Conservation (phyloP, 2,888 invertebrate genomes). For the Unio delphinus region DNA sequence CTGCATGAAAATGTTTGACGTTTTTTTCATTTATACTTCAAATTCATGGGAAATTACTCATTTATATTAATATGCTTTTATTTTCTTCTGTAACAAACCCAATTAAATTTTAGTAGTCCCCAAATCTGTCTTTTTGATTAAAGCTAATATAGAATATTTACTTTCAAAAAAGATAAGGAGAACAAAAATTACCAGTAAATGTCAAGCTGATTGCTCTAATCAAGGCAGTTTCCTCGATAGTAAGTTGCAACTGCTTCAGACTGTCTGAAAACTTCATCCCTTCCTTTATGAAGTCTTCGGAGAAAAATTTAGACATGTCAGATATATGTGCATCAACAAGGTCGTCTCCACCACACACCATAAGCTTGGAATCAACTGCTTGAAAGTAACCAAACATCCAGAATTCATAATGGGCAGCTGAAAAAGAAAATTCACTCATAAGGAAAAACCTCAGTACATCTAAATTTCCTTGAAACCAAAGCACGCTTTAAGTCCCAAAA, state of each 20-base stretch:
- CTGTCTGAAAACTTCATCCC: conserved; percentile 17
- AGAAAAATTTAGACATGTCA: conserved; percentile 23
- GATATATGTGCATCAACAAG: conserved; percentile 3
- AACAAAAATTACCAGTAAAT: conserved; percentile 29
- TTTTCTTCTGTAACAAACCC: too few species aligned
- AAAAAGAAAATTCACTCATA: background rate
- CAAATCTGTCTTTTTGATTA: too few species aligned
- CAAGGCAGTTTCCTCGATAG: conserved; percentile 36
- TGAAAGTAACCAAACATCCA: conserved; percentile 31
- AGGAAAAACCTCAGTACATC: background rate
- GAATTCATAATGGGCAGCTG: conserved; percentile 33
- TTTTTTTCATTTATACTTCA: too few species aligned
- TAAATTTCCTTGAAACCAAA: too few species aligned
- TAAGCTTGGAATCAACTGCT: conserved; percentile 20
- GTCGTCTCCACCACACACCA: conserved; percentile 17
- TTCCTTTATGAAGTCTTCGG: conserved; percentile 8
- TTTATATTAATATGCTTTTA: too few species aligned
- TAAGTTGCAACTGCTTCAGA: conserved; percentile 29
- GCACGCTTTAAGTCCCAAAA: too few species aligned
- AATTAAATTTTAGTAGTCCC: too few species aligned
- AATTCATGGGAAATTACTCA: too few species aligned
- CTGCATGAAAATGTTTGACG: too few species aligned
- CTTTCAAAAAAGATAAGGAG: background rate
- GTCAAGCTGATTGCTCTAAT: conserved; percentile 37
- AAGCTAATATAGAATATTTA: background rate